Conservation (phyloP, 2,113 vertebrate genomes). For the Procavia capensis region DNA sequence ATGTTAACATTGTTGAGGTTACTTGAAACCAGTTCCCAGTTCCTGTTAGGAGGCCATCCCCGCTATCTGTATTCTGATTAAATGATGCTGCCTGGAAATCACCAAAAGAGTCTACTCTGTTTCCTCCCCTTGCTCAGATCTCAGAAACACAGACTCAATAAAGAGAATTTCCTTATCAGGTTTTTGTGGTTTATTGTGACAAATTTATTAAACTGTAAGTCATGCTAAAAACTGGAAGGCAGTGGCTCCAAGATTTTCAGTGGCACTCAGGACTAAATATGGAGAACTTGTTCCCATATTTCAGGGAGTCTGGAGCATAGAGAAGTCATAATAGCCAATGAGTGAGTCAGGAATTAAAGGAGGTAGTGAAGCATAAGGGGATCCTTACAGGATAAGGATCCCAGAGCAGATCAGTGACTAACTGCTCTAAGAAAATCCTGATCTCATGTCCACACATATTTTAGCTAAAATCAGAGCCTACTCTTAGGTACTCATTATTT, state of each 20-base stretch:
- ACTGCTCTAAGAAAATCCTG: background rate
- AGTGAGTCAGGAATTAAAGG: background rate
- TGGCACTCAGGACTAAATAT: background rate
- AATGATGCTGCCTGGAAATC: conserved; percentile 77
- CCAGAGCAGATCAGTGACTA: background rate
- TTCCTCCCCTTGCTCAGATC: conserved; percentile 72
- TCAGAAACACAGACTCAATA: conserved; percentile 75
- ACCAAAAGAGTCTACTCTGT: conserved; percentile 73
- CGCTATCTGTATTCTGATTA: conserved; percentile 77
- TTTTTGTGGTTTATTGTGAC: conserved; percentile 63
- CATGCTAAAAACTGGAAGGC: conserved; percentile 54
- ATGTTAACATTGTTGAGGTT: conserved; percentile 66
- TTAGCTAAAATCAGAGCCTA: background rate
- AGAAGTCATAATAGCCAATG: background rate
- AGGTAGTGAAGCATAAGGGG: background rate
- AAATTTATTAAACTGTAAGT: conserved; percentile 75
- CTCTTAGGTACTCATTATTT: background rate
- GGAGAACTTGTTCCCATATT: background rate
- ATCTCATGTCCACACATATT: background rate
- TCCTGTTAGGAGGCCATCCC: conserved; percentile 76
- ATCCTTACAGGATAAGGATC: background rate
- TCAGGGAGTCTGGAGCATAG: background rate
- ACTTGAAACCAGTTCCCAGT: conserved; percentile 71
- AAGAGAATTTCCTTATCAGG: conserved; percentile 74
- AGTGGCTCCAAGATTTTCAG: background rate